Evolutionary conservation across 1,140 invertebrate genomes (phyloP).

Genomic region (Triops cancriformis): DNA sequence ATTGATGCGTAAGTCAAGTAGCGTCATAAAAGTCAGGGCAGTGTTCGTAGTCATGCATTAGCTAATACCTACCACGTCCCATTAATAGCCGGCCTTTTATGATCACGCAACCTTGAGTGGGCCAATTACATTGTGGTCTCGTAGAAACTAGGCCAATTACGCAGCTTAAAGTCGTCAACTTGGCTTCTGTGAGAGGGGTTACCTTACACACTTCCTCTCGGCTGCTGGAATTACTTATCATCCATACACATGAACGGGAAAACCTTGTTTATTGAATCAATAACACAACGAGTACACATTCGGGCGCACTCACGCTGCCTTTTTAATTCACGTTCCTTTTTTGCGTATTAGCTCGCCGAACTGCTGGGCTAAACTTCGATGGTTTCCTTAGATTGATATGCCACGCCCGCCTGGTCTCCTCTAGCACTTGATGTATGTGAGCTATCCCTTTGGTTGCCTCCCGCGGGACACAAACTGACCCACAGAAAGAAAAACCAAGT

Average conservation of each 20-base stretch:
- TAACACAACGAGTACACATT: neutral
- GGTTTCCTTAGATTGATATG: slow-evolving; percentile 1
- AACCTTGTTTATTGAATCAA: slow-evolving; percentile 6
- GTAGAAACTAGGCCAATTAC: neutral
- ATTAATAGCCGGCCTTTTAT: neutral
- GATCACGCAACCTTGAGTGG: neutral
- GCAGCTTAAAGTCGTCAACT: neutral
- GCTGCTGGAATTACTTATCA: neutral
- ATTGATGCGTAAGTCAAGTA: neutral
- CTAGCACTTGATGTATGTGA: neutral
- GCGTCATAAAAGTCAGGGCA: neutral
- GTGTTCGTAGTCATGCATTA: neutral
- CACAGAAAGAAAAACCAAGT: neutral
- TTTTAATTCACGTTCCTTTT: neutral
- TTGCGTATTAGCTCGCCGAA: neutral
- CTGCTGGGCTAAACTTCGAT: neutral
- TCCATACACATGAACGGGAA: neutral
- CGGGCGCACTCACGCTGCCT: neutral
- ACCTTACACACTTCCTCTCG: neutral
- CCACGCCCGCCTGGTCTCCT: neutral
- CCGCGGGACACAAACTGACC: neutral
- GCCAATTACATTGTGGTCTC: neutral
- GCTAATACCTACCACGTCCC: neutral
- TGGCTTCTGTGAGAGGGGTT: neutral
- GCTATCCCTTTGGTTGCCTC: neutral